Percentiles rank a stretch among this genome's conserved stretches.
phyloP scores from a whole-genome alignment of 92 coral and sea anemone species.

The Phenganax stokvisi region DNA sequence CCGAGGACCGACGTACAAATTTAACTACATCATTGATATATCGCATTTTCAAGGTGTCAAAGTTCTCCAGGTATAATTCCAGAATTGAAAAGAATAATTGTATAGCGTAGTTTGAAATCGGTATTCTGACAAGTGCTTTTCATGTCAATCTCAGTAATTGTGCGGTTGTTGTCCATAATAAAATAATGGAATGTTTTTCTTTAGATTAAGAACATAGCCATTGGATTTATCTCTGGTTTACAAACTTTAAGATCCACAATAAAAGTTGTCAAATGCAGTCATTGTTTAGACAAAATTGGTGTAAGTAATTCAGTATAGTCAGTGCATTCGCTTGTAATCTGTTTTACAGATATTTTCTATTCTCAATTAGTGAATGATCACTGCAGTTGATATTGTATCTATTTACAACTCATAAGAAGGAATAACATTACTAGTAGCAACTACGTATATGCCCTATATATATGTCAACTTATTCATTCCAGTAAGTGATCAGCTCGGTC shows the following conservation, averaged over 20 bases:
- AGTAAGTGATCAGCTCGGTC: neutral
- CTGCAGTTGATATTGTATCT: neutral
- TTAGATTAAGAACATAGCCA: slow-evolving; percentile 82
- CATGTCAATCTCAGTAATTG: neutral
- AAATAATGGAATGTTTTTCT: neutral
- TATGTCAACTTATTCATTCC: neutral
- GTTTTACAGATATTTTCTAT: neutral
- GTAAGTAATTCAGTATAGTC: slow-evolving; percentile 53
- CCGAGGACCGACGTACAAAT: slow-evolving; percentile 61
- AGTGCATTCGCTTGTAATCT: neutral
- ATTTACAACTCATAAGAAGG: neutral
- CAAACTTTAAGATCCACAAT: slow-evolving; percentile 77
- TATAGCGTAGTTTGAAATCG: too few relatives aligned
- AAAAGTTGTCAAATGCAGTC: slow-evolving; percentile 56
- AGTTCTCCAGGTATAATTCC: slow-evolving; percentile 61
- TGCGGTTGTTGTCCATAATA: too few relatives aligned
- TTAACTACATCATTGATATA: slow-evolving; percentile 61
- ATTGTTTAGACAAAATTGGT: slow-evolving; percentile 64
- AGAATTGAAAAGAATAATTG: neutral
- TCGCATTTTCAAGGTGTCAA: slow-evolving; percentile 72
- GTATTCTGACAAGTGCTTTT: neutral
- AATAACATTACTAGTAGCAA: neutral
- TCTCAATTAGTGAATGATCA: neutral
- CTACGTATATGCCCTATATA: neutral
- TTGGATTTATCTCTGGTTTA: slow-evolving; percentile 76